These are phyloP conservation scores for Gasterosteus aculeatus DNA, from an alignment of 2,113 vertebrate genomes.

Conservation along the genomic window DNA sequence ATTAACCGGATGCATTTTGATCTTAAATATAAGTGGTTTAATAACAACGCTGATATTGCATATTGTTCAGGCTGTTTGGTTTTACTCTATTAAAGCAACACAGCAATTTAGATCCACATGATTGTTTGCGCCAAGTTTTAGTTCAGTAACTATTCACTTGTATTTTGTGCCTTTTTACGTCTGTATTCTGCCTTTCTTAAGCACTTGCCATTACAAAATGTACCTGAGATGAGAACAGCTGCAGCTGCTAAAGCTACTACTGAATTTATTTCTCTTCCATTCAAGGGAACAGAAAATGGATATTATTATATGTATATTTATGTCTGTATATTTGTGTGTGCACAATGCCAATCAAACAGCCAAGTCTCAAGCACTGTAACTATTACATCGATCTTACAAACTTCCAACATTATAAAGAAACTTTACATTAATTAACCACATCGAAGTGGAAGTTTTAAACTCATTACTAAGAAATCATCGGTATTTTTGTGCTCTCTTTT, in stretches of 20 bases:
- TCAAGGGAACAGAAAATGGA: slow-evolving; percentile 76
- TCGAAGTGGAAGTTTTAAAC: background rate
- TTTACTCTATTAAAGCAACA: slow-evolving; percentile 38
- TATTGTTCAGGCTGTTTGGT: background rate
- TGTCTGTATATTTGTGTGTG: slow-evolving; percentile 1
- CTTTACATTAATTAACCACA: background rate
- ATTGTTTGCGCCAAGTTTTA: slow-evolving; percentile 58
- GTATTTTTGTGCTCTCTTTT: background rate
- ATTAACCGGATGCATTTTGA: background rate
- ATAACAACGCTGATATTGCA: slow-evolving; percentile 2
- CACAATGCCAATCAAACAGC: slow-evolving; percentile 17
- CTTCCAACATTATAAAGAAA: background rate
- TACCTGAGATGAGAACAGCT: slow-evolving; percentile 86
- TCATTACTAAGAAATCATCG: background rate
- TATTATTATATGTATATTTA: slow-evolving; percentile 74
- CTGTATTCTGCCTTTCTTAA: slow-evolving; percentile 85
- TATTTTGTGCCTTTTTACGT: slow-evolving; percentile 93
- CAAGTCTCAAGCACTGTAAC: slow-evolving; percentile 32
- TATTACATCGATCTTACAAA: background rate
- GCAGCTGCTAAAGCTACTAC: slow-evolving; percentile 91
- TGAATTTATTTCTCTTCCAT: slow-evolving; percentile 89
- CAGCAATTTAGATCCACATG: slow-evolving; percentile 29
- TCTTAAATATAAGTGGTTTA: background rate
- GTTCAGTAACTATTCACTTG: slow-evolving; percentile 78
- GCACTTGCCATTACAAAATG: slow-evolving; percentile 83